These are phyloP conservation scores for Camponotus vicinus DNA, from an alignment of 1,140 invertebrate species.

Conservation along the genomic window DNA sequence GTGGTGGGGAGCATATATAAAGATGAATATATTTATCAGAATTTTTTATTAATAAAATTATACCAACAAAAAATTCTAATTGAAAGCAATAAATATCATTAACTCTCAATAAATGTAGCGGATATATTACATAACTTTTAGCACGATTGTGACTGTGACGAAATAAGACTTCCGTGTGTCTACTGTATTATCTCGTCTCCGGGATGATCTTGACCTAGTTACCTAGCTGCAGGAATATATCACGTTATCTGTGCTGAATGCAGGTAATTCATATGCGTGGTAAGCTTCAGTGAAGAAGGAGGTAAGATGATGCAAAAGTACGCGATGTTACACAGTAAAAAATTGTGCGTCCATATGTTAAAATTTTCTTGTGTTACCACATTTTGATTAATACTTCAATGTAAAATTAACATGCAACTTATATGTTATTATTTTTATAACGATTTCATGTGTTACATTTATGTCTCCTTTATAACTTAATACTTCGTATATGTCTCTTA, in stretches of 20 bases:
- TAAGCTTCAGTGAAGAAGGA: constrained; percentile 2
- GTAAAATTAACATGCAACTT: too few relatives aligned
- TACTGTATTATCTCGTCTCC: not conserved
- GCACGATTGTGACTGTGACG: not conserved
- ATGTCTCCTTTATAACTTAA: too few relatives aligned
- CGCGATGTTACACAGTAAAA: not conserved
- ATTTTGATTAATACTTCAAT: too few relatives aligned
- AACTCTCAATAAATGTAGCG: not conserved
- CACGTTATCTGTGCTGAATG: constrained; percentile 44
- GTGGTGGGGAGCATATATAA: too few relatives aligned
- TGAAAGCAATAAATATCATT: not conserved
- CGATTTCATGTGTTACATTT: too few relatives aligned
- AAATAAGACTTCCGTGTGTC: constrained; percentile 22
- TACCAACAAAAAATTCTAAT: not conserved
- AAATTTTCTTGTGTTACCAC: too few relatives aligned
- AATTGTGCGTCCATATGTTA: too few relatives aligned
- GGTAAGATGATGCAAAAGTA: constrained; percentile 23
- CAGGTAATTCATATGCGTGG: constrained; percentile 51
- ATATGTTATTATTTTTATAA: too few relatives aligned
- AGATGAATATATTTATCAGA: too few relatives aligned
- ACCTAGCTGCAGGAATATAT: constrained; percentile 60
- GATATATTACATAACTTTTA: not conserved
- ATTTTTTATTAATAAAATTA: not conserved
- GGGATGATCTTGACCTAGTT: constrained; percentile 68
- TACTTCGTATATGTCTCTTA: too few relatives aligned